Conservation (phyloP, 2,797 vertebrate genomes). For the Hydrolagus colliei region DNA sequence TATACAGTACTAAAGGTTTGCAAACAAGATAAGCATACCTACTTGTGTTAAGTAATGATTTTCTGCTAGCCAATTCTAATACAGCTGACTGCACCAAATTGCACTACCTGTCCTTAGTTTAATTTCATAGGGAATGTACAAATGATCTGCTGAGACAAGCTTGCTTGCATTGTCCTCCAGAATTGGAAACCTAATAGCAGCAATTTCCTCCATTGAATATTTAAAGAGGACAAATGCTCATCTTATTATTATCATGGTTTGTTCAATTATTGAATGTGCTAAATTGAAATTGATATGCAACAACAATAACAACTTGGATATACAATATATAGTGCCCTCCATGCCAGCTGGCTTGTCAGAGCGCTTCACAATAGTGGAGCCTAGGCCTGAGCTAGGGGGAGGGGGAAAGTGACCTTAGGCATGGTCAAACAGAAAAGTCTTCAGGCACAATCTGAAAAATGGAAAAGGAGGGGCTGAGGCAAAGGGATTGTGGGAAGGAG, state of each 20-base stretch:
- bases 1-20: neutral
- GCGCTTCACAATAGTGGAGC: no score
- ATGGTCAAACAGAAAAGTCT: no score
- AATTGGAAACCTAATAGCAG: neutral
- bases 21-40: slow-evolving; percentile 22
- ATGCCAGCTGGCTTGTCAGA: no score
- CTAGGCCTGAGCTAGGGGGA: no score
- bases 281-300: neutral
- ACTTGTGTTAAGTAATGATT: slow-evolving; percentile 30
- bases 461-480: no score
- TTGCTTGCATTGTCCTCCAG: neutral
- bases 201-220: neutral
- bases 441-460: no score
- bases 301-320: neutral
- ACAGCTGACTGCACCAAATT: neutral
- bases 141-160: neutral
- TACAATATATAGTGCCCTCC: no score
- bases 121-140: neutral
- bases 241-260: neutral
- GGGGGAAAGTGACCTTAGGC: no score
- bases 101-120: neutral
- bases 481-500: no score
- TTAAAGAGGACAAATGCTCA: neutral
- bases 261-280: slow-evolving; percentile 4
- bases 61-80: neutral